Evolutionary conservation across 2,113 vertebrate genomes (phyloP), one percentile per base, ranked within the genome.

Genomic region (Calidris pugnax): DNA sequence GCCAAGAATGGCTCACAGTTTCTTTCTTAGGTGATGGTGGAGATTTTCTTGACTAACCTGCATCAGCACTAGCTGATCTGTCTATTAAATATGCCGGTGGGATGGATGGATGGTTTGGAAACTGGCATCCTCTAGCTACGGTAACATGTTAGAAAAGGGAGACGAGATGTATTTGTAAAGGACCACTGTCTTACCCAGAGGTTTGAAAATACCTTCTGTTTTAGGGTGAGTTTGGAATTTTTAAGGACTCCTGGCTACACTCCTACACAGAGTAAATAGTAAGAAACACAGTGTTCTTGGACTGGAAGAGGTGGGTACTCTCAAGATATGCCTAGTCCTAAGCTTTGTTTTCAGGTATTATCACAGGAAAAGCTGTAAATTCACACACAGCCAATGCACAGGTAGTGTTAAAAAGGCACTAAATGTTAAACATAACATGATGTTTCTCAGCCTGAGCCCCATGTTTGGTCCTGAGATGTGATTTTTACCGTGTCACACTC

Each of bases 101-200:
- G 84, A 1, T 17, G n/a, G 4, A 21, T 23, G 41, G 63, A 15
- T 23, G 28, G 63, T 20, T 26, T 30, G 56, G 14, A n/a, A 75
- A 63, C 33, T 51, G 56, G 41, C 8, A 24, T 4, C 27, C 23
- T 64, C 39, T 8, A 22, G 11, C 32, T 18, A 35, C 35, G 69
- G 47, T 14, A 7, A 57, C 1, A 6, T 12, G 11, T 17, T 57
- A 60, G 28, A 16, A 45, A 73, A 37, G 19, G 39, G 33, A 47
- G 13, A 2, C 0, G 11, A 62, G 32, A 8, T 19, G 4, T 0
- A 6, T 17, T 57, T 37, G 24, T 28, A 7, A n/a, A 68, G 28
- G 16, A 63, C 8, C n/a, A 9, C 11, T 47, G 32, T 24, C 39
- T 43, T 48, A 45, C 12, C 24, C 50, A 6, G 2, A 45, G 37